phyloP scores from a whole-genome alignment of 2,888 invertebrate species.

The Eilema caniola region DNA sequence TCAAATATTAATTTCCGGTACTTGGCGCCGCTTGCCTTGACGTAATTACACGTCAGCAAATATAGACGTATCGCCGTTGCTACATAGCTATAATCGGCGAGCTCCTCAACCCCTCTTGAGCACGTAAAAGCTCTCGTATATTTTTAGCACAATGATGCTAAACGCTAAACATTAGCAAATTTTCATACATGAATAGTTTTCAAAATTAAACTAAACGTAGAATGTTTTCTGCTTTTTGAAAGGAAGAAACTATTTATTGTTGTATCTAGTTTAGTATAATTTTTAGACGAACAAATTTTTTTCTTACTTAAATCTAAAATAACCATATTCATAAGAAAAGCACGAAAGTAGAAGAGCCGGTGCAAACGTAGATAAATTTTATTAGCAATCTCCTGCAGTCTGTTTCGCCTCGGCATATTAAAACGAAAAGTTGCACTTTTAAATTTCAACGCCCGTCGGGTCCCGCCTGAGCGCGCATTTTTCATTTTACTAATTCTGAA shows the following conservation, averaged over 20 bases:
- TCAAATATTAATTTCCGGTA: constrained; percentile 81
- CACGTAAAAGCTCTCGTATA: constrained; percentile 49
- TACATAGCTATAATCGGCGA: constrained; percentile 26
- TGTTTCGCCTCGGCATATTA: constrained; percentile 65
- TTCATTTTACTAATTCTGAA: constrained; percentile 72
- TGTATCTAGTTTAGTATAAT: too few species aligned
- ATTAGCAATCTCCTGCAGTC: constrained; percentile 66
- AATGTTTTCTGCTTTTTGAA: too few species aligned
- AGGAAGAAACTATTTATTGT: too few species aligned
- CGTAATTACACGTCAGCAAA: constrained; percentile 70
- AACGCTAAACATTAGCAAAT: not conserved
- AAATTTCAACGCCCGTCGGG: constrained; percentile 70
- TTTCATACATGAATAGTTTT: not conserved
- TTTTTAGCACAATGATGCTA: constrained; percentile 21
- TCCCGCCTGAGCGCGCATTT: constrained; percentile 70
- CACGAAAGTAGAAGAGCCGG: not conserved
- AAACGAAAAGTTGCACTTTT: constrained; percentile 77
- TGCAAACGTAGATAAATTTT: constrained; percentile 57
- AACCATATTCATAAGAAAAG: constrained; percentile 47
- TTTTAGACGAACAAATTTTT: not conserved
- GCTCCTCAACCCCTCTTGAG: constrained; percentile 45
- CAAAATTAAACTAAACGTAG: not conserved
- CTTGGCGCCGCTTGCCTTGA: constrained; percentile 62
- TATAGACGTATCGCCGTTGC: constrained; percentile 58
- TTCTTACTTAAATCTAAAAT: constrained; percentile 18